phyloP scores from a whole-genome alignment of 2,797 vertebrate species.

The Smutsia gigantea region DNA sequence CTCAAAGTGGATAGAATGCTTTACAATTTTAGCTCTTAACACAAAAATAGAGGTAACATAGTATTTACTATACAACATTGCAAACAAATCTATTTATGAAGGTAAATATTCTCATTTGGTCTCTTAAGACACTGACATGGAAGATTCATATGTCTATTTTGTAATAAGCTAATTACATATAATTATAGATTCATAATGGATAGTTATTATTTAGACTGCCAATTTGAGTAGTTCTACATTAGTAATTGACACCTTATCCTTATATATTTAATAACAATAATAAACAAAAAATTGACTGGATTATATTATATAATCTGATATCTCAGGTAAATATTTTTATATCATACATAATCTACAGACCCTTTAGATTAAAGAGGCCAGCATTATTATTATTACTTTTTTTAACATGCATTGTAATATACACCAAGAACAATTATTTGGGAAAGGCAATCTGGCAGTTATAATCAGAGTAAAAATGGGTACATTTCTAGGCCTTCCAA shows the following conservation, averaged over 20 bases:
- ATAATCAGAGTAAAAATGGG: neutral
- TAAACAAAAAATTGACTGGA: conserved; percentile 33
- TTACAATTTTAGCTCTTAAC: neutral
- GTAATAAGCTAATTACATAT: conserved; percentile 64
- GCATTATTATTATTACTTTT: conserved; percentile 3
- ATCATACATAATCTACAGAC: neutral
- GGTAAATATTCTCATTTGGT: conserved; percentile 61
- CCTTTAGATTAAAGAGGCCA: neutral
- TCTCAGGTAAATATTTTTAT: conserved; percentile 49
- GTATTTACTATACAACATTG: neutral
- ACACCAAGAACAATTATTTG: conserved; percentile 32
- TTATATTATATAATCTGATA: neutral
- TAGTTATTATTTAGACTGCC: conserved; percentile 59
- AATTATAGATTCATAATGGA: conserved; percentile 66
- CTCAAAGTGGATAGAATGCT: conserved; percentile 21
- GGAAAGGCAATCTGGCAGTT: neutral
- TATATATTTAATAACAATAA: conserved; percentile 60
- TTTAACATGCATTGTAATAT: neutral
- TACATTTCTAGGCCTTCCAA: neutral
- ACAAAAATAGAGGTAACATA: conserved; percentile 5
- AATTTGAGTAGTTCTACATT: conserved; percentile 66
- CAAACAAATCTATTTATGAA: conserved; percentile 10
- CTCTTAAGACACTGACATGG: conserved; percentile 55
- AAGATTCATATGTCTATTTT: conserved; percentile 55
- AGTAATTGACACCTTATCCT: conserved; percentile 58